phyloP scores from a whole-genome alignment of 2,888 invertebrate genomes.

The Metacarcinus magister region DNA sequence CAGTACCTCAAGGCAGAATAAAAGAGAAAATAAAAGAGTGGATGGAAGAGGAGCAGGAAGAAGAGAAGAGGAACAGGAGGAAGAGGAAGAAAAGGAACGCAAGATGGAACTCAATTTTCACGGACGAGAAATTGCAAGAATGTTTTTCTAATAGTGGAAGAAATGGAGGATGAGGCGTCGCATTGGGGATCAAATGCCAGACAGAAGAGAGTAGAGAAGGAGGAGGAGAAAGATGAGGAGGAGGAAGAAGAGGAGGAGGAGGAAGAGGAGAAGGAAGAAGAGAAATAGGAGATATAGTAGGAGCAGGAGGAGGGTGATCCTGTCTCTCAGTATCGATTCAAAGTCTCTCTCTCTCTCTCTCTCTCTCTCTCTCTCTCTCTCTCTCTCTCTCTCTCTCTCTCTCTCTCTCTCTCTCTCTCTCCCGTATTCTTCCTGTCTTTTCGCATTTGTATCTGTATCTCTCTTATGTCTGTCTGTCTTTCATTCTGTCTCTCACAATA shows the following conservation, averaged over 20 bases:
- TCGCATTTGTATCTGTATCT: background rate
- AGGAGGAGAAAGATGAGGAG: background rate
- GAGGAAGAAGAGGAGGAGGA: slow-evolving; percentile 5
- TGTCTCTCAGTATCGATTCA: slow-evolving; percentile 9
- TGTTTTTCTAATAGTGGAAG: slow-evolving; percentile 1
- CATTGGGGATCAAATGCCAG: slow-evolving; percentile 21
- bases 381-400: background rate
- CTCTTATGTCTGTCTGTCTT: background rate
- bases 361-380: slow-evolving; percentile 16
- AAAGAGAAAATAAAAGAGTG: background rate
- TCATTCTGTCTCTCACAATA: background rate
- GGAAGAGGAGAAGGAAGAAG: background rate
- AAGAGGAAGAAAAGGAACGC: background rate
- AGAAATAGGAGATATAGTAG: background rate
- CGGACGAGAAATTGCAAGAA: slow-evolving; percentile 26
- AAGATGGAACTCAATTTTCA: slow-evolving; percentile 26
- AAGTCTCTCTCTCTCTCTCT: background rate
- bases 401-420: slow-evolving; percentile 15
- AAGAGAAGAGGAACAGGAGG: background rate
- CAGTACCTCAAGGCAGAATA: background rate
- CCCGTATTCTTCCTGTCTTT: background rate
- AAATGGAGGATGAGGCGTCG: slow-evolving; percentile 9
- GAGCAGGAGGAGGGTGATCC: background rate
- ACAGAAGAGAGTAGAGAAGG: background rate
- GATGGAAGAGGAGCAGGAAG: background rate